phyloP scores from a whole-genome alignment of 2,888 invertebrate genomes.

The Dorcus hopei region DNA sequence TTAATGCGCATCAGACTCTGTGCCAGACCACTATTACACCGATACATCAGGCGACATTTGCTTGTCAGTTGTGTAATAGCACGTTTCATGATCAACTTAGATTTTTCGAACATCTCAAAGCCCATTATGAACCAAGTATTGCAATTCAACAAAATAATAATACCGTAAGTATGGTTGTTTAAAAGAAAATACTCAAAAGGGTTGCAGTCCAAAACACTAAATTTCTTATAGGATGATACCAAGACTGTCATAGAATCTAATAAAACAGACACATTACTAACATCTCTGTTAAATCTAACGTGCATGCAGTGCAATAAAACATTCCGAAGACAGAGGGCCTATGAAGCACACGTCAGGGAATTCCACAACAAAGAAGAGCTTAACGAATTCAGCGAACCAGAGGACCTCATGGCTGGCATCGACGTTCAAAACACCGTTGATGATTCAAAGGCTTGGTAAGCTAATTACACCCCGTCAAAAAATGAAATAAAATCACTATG shows the following conservation, averaged over 20 bases:
- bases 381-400: conserved; percentile 80
- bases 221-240: not conserved
- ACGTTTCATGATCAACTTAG: conserved; percentile 73
- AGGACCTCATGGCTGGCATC: conserved; percentile 83
- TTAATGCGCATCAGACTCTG: conserved; percentile 53
- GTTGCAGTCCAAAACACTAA: too few relatives aligned
- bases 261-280: conserved; percentile 34
- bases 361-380: conserved; percentile 55
- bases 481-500: not conserved
- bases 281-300: conserved; percentile 37
- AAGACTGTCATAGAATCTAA: not conserved
- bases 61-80: conserved; percentile 78
- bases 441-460: conserved; percentile 42
- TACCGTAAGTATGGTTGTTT: conserved; percentile 10
- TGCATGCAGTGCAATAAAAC: conserved; percentile 53
- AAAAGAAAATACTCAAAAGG: not conserved
- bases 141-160: conserved; percentile 20
- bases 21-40: conserved; percentile 45
- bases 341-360: conserved; percentile 60
- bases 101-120: conserved; percentile 83
- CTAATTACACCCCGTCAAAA: not conserved
- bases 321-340: conserved; percentile 62
- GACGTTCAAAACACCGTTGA: conserved; percentile 59
- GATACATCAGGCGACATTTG: conserved; percentile 54
- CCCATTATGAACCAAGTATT: conserved; percentile 67